Conservation (phyloP, 2,797 vertebrate genomes). For the Pitangus sulphuratus region DNA sequence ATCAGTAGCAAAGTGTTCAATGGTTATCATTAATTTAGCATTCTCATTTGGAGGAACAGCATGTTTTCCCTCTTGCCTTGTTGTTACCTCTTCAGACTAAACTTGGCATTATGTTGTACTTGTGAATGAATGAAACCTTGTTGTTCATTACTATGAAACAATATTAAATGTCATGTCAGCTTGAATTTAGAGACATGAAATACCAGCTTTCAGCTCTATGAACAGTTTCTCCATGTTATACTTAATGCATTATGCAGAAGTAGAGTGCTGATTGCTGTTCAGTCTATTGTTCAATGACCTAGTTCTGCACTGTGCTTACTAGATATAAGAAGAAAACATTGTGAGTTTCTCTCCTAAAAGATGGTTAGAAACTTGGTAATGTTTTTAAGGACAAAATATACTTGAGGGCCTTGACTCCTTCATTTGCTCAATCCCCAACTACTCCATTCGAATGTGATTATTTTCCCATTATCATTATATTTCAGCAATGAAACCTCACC, state of each 20-base stretch:
- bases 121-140: slow-evolving; percentile 92
- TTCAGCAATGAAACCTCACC: slow-evolving; percentile 68
- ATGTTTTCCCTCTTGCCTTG: slow-evolving; percentile 87
- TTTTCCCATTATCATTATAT: slow-evolving; percentile 62
- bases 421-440: slow-evolving; percentile 51
- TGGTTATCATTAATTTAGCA: slow-evolving; percentile 89
- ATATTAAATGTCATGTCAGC: slow-evolving; percentile 98
- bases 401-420: slow-evolving; percentile 53
- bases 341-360: slow-evolving; percentile 50
- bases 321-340: slow-evolving; percentile 80
- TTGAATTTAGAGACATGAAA: slow-evolving; percentile 95
- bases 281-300: slow-evolving; percentile 96
- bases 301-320: slow-evolving; percentile 87
- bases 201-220: slow-evolving; percentile 88
- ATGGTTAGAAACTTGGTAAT: slow-evolving; percentile 69
- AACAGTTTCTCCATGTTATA: slow-evolving; percentile 92
- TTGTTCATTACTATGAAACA: slow-evolving; percentile 91
- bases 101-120: slow-evolving; percentile 91
- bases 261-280: slow-evolving; percentile 89
- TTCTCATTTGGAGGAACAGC: slow-evolving; percentile 84
- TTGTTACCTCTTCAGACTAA: slow-evolving; percentile 89
- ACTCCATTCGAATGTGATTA: slow-evolving; percentile 56
- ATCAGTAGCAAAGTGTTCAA: slow-evolving; percentile 80
- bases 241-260: slow-evolving; percentile 98
- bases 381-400: slow-evolving; percentile 65